A percentile compares a stretch with the other conserved stretches of the same genome.
These are phyloP conservation scores for Grapholita molesta DNA, from an alignment of 1,140 invertebrate genomes.

Conservation along the genomic window DNA sequence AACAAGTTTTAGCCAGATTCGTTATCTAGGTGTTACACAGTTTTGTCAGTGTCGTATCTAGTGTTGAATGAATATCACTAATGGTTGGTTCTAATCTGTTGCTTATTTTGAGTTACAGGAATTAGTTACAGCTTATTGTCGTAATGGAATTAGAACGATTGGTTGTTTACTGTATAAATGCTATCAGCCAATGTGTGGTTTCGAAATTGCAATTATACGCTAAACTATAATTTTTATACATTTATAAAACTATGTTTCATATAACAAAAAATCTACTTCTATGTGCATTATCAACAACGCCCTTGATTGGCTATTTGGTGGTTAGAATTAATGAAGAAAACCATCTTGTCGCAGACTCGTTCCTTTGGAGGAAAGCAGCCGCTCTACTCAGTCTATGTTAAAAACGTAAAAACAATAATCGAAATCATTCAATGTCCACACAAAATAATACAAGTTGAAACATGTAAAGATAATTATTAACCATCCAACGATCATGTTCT, in stretches of 20 bases:
- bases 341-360: too few relatives aligned
- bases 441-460: background rate
- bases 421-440: background rate
- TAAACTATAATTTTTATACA: background rate
- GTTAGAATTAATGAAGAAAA: too few relatives aligned
- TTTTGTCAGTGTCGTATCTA: slow-evolving; percentile 6
- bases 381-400: too few relatives aligned
- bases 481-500: background rate
- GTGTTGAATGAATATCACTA: slow-evolving; percentile 12
- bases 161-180: background rate
- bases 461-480: background rate
- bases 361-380: too few relatives aligned
- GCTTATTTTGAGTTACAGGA: background rate
- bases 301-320: too few relatives aligned
- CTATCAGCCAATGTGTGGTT: background rate
- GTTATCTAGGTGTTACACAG: slow-evolving; percentile 6
- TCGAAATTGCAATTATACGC: background rate
- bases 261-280: too few relatives aligned
- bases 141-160: background rate
- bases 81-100: slow-evolving; percentile 4
- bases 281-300: too few relatives aligned
- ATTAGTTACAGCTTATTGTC: background rate
- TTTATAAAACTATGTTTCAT: background rate
- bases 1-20: slow-evolving; percentile 3
- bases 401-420: too few relatives aligned